Evolutionary conservation across 2,888 invertebrate genomes (phyloP).

Genomic region (Sepiola atlantica): DNA sequence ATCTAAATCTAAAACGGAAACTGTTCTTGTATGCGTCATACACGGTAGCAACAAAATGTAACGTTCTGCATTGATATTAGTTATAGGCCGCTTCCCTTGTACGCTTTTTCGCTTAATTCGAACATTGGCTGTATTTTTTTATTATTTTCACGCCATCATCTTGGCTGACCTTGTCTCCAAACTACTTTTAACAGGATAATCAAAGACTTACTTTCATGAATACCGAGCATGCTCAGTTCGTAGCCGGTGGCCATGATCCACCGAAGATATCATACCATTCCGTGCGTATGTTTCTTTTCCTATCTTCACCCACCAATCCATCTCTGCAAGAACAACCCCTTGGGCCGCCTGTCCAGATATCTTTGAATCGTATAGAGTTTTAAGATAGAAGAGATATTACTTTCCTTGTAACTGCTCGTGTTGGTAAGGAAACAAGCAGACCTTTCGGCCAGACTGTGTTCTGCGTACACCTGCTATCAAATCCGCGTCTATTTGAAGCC

Average conservation of each 20-base stretch:
- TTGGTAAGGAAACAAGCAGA: background rate
- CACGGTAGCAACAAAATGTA: no score
- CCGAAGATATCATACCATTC: background rate
- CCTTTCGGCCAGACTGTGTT: background rate
- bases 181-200: background rate
- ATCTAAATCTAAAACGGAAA: no score
- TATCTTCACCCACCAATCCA: background rate
- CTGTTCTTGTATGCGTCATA: no score
- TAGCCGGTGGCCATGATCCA: background rate
- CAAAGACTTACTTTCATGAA: background rate
- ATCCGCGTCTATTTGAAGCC: background rate
- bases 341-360: background rate
- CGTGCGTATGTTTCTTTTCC: background rate
- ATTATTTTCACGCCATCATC: background rate
- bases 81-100: no score
- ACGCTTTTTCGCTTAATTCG: background rate
- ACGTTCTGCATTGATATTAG: no score
- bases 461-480: slow-evolving; percentile 18
- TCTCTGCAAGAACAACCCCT: background rate
- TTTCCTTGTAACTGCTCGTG: background rate
- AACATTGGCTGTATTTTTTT: background rate
- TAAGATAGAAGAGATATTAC: slow-evolving; percentile 32
- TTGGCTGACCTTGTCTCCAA: background rate
- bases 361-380: background rate
- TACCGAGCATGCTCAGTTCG: background rate